Conservation (phyloP, 2,888 invertebrate species). For the Trileptium ribeirensis region DNA sequence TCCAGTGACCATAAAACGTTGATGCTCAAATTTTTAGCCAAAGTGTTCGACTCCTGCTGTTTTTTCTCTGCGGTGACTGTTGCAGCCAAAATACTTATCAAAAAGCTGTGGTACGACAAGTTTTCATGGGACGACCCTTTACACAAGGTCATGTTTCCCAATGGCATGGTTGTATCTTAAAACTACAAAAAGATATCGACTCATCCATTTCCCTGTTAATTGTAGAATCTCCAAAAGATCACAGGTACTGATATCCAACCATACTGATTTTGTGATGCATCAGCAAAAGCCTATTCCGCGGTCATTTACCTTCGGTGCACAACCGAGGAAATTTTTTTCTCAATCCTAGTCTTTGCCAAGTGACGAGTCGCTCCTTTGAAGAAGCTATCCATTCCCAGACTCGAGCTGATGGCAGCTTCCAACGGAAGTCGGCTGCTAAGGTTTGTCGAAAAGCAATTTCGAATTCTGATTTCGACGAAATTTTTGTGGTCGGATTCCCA, state of each 20-base stretch:
- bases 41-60: background rate
- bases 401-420: background rate
- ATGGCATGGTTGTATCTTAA: too few relatives aligned
- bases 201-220: too few relatives aligned
- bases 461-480: background rate
- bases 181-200: too few relatives aligned
- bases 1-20: background rate
- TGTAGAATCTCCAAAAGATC: too few relatives aligned
- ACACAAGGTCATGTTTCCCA: too few relatives aligned
- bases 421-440: background rate
- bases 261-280: constrained; percentile 1
- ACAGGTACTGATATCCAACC: too few relatives aligned
- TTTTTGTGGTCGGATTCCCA: background rate
- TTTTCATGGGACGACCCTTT: background rate
- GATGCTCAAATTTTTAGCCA: background rate
- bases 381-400: constrained; percentile 19
- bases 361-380: background rate
- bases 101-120: background rate
- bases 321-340: background rate
- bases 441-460: background rate
- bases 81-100: background rate
- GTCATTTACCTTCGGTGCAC: background rate
- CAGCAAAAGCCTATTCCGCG: background rate
- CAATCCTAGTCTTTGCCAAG: background rate
- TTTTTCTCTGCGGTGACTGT: background rate